Conservation (phyloP, 92 coral and sea anemone genomes). For the Isaurus tuberculatus region DNA sequence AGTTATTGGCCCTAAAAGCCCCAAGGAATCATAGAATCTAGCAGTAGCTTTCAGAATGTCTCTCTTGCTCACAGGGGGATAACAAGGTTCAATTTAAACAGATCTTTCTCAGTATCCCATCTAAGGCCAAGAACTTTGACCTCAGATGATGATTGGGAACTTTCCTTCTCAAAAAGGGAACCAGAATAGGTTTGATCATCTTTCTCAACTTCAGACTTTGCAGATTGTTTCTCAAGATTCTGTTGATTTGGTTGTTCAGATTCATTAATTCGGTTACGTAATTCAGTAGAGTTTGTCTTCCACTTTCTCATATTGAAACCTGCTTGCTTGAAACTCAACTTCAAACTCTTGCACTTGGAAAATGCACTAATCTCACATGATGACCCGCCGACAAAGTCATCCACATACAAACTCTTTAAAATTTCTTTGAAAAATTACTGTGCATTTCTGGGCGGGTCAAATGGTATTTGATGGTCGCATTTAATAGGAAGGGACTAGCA, state of each 20-base stretch:
- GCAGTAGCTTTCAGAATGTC: constrained; percentile 52
- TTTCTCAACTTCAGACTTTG: constrained; percentile 8
- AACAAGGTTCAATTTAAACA: constrained; percentile 11
- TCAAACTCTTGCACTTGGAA: constrained; percentile 44
- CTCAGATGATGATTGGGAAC: constrained; percentile 22
- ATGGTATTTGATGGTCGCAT: constrained; percentile 46
- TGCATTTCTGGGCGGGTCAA: constrained; percentile 18
- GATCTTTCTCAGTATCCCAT: constrained; percentile 44
- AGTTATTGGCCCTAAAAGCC: constrained; percentile 56
- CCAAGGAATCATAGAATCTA: constrained; percentile 64
- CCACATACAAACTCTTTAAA: constrained; percentile 45
- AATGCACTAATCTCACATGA: constrained; percentile 7
- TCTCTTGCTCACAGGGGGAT: constrained; percentile 19
- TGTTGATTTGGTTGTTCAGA: constrained; percentile 7
- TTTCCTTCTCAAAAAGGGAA: constrained; percentile 37
- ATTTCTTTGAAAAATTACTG: constrained; percentile 25
- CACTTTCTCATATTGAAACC: constrained; percentile 65
- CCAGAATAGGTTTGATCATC: constrained; percentile 52
- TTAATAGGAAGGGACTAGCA: constrained; percentile 43
- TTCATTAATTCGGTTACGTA: constrained; percentile 29
- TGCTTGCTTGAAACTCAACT: constrained; percentile 1
- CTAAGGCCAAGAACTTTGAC: constrained; percentile 29
- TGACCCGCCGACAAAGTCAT: constrained; percentile 43
- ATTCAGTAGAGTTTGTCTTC: constrained; percentile 44
- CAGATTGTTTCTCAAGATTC: neutral